phyloP scores from a whole-genome alignment of 1,140 invertebrate species.

The Amyelois transitella region DNA sequence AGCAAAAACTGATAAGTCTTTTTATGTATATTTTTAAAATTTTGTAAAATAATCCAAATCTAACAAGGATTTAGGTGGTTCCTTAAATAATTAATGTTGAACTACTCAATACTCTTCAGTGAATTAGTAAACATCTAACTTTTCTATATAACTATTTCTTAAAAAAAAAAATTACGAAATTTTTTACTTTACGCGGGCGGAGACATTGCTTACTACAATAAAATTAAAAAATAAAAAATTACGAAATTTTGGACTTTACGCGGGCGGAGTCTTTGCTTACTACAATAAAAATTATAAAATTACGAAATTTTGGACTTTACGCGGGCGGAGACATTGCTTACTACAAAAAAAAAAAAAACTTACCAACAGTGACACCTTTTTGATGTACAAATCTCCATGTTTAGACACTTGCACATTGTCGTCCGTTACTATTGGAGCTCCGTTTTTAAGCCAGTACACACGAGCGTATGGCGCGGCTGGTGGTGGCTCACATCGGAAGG shows the following conservation, averaged over 20 bases:
- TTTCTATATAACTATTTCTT: too few species aligned
- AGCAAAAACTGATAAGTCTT: too few species aligned
- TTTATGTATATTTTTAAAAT: too few species aligned
- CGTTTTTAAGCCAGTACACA: constrained; percentile 88
- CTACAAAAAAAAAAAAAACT: constrained; percentile 13
- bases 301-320: not conserved
- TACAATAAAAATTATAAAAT: not conserved
- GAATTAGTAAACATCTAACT: too few species aligned
- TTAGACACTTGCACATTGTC: constrained; percentile 83
- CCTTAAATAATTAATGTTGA: too few species aligned
- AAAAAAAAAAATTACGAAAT: not conserved
- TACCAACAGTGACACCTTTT: constrained; percentile 87
- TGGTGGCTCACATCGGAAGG: constrained; percentile 92
- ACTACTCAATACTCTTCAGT: too few species aligned
- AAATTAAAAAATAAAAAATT: not conserved
- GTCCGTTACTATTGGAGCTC: constrained; percentile 78
- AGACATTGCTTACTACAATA: not conserved
- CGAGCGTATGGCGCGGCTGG: constrained; percentile 89
- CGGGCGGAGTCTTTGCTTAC: not conserved
- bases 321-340: not conserved
- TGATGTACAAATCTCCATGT: constrained; percentile 92
- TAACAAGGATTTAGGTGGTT: too few species aligned
- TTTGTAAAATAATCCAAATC: too few species aligned
- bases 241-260: not conserved
- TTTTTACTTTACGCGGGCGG: not conserved